Conservation (phyloP, 2,113 vertebrate species). For the Oryzias celebensis region DNA sequence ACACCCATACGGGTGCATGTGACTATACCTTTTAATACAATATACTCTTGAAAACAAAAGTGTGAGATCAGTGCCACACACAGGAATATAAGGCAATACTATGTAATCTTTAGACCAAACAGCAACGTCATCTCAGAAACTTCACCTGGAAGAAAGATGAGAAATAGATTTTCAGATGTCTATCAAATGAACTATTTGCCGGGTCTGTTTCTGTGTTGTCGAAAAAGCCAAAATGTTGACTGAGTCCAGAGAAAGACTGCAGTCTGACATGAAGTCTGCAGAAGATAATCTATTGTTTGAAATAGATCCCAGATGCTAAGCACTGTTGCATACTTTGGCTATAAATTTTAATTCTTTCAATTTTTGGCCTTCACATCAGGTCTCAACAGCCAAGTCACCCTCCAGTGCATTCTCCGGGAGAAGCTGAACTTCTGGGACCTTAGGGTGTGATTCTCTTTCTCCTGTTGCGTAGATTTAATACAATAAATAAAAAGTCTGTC, state of each 20-base stretch:
- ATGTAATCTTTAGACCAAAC: no score
- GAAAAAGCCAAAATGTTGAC: constrained; percentile 1
- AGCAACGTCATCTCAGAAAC: no score
- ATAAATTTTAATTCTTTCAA: constrained; percentile 54
- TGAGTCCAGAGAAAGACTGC: constrained; percentile 23
- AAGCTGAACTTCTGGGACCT: constrained; percentile 34
- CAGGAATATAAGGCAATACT: no score
- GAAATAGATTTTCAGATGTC: constrained; percentile 10
- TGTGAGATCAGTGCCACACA: no score
- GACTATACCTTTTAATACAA: no score
- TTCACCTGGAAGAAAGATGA: not conserved
- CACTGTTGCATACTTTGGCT: constrained; percentile 52
- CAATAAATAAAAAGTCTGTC: constrained; percentile 15
- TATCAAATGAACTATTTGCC: constrained; percentile 15
- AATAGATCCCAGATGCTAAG: constrained; percentile 60
- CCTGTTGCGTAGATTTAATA: not conserved
- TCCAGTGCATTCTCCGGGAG: constrained; percentile 33
- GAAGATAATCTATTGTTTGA: constrained; percentile 60
- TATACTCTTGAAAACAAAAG: no score
- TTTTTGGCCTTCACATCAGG: constrained; percentile 37
- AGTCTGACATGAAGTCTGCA: constrained; percentile 32
- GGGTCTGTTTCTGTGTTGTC: constrained; percentile 6
- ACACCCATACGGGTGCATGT: no score
- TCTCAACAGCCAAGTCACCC: constrained; percentile 44
- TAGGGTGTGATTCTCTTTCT: constrained; percentile 16